Base-by-base conservation (phyloP, 2,888 invertebrate species). In the Oligia strigilis region DNA sequence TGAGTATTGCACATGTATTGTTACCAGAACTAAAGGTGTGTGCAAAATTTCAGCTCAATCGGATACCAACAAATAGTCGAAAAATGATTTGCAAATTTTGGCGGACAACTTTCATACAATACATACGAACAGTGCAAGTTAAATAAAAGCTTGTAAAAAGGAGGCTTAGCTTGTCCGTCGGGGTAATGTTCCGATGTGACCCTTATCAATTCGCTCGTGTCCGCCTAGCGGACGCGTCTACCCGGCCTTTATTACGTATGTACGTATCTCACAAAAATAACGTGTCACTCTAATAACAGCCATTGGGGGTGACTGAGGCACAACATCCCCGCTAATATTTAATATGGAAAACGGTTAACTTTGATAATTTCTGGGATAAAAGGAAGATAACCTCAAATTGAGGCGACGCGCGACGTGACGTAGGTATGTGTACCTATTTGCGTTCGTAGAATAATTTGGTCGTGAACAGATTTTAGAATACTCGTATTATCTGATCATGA, bases 201-300 rank as follows among this genome's bases (percentile, higher is more conserved):
- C 94, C 94, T 93, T 94, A 93, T 94, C 94, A 94, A 93, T 93
- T 92, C 90, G 83, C 87, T 90, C 88, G 87, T 87, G 91, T 91
- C 92, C 90, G 91, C 89, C 91, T 89, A 82, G 88, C 86, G 86
- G 80, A 82, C 87, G 74, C 81, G 85, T 85, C 86, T 88, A 90
- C 90, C 91, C 90, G 73, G 84, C 90, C 91, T 89, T 91, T 91
- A 91, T 90, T 91, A 90, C 88, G 81, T 86, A 91, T 86, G 79
- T 88, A 80, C 81, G 82, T 71, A 72, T 78, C 79, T 79, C 84
- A 81, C 88, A 83, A 87, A 88, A 89, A 90, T 89, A 88, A 81
- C 84, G 74, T 86, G 83, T 83, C 87, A 81, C 81, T 82, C 81
- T 85, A 81, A 87, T 89, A 88, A 81, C 73, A 76, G 81, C 82